Percentiles rank a stretch among this genome's conserved stretches.
Evolutionary conservation across 2,888 invertebrate species (phyloP).

Genomic region (Perizoma affinitatum): DNA sequence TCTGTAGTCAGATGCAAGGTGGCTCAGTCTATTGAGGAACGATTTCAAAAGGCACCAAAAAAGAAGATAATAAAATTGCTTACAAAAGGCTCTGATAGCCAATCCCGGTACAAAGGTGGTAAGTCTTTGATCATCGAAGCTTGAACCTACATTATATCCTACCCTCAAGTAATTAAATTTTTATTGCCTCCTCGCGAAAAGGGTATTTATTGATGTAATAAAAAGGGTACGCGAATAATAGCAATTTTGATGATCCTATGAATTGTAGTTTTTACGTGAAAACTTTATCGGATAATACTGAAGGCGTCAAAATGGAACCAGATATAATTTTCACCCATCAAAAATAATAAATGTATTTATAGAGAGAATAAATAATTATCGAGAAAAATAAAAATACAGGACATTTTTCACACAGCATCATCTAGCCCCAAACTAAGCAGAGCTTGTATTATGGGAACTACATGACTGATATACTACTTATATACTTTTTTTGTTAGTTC

Average conservation of each 20-base stretch:
- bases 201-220: conserved; percentile 40
- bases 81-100: conserved; percentile 39
- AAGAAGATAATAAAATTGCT: conserved; percentile 30
- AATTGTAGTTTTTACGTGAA: conserved; percentile 30
- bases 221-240: conserved; percentile 33
- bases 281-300: conserved; percentile 10
- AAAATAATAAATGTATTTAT: too few species aligned
- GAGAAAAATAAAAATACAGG: too few species aligned
- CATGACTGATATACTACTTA: too few species aligned
- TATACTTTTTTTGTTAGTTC: too few species aligned
- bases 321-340: neutral
- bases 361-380: too few species aligned
- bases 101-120: conserved; percentile 41
- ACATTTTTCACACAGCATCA: too few species aligned
- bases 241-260: conserved; percentile 31
- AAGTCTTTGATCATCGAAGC: conserved; percentile 37
- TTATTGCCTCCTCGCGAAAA: conserved; percentile 34
- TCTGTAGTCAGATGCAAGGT: too few species aligned
- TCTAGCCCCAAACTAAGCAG: too few species aligned
- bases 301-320: neutral
- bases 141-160: conserved; percentile 14
- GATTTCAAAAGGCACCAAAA: conserved; percentile 16
- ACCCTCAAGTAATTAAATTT: conserved; percentile 37
- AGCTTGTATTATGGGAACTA: too few species aligned
- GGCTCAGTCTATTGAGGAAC: neutral